These are phyloP conservation scores for Platycnemis pennipes DNA, from an alignment of 2,888 invertebrate genomes.

Conservation along the genomic window DNA sequence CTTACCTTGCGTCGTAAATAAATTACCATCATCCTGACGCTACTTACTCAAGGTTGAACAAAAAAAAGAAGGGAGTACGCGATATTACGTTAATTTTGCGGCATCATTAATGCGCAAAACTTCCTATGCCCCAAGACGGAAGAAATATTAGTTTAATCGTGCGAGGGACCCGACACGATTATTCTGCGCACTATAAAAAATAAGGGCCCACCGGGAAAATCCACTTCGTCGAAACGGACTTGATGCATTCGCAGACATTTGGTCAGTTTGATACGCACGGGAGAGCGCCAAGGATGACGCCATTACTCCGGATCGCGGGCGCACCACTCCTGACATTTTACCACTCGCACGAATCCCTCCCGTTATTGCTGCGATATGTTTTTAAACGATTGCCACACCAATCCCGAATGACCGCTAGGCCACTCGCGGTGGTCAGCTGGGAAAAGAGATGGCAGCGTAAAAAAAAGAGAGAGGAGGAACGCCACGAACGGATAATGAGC, in stretches of 20 bases:
- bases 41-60: not conserved
- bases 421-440: not conserved
- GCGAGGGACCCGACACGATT: not conserved
- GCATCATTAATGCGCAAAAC: not conserved
- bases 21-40: not conserved
- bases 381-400: not conserved
- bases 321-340: not conserved
- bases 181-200: not conserved
- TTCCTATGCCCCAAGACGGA: not conserved
- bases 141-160: not conserved
- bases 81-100: not conserved
- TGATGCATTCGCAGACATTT: slow-evolving; percentile 7
- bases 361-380: not conserved
- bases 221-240: not conserved
- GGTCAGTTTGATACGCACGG: not conserved
- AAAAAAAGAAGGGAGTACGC: not conserved
- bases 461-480: not conserved
- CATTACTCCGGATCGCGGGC: not conserved
- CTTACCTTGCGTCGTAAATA: not conserved
- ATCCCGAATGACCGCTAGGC: not conserved
- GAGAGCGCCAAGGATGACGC: not conserved
- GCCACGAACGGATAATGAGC: not conserved
- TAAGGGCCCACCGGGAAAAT: not conserved
- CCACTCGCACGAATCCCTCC: not conserved
- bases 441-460: not conserved